Percentiles rank a stretch among this genome's conserved stretches.
Evolutionary conservation across 1,140 invertebrate species (phyloP).

Genomic region (Cherax quadricarinatus): DNA sequence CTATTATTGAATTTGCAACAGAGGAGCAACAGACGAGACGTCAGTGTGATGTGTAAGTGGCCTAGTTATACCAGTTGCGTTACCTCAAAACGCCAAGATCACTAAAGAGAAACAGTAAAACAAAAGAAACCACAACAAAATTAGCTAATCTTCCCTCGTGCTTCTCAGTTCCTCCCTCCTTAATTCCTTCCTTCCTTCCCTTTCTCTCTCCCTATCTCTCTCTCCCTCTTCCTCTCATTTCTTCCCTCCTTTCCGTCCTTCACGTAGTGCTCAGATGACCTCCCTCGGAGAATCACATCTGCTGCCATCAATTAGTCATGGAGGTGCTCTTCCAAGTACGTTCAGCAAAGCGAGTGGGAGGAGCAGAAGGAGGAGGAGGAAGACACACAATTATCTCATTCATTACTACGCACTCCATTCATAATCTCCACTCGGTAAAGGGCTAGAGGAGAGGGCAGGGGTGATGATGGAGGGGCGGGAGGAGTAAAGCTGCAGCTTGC

Average conservation of each 20-base stretch:
- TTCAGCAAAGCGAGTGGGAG: no score
- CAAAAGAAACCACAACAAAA: no score
- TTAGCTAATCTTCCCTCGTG: no score
- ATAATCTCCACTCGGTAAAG: not conserved
- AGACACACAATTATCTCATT: not conserved
- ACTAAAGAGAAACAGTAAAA: no score
- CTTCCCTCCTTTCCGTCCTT: not conserved
- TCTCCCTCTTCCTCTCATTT: not conserved
- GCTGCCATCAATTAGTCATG: not conserved
- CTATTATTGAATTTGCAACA: no score
- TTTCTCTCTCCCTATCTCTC: not conserved
- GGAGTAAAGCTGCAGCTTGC: not conserved
- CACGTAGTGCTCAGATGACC: not conserved
- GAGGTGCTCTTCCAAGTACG: not conserved
- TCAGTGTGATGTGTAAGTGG: no score
- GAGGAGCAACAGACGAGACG: no score
- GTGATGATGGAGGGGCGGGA: not conserved
- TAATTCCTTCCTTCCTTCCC: not conserved
- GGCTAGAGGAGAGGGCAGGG: not conserved
- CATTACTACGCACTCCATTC: not conserved
- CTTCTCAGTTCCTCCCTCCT: not conserved
- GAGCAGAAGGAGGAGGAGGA: not conserved
- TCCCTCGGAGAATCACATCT: not conserved
- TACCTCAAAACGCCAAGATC: no score
- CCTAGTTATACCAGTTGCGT: no score